Conservation (phyloP, 2,113 vertebrate genomes). For the Thoracochromis brauschi region DNA sequence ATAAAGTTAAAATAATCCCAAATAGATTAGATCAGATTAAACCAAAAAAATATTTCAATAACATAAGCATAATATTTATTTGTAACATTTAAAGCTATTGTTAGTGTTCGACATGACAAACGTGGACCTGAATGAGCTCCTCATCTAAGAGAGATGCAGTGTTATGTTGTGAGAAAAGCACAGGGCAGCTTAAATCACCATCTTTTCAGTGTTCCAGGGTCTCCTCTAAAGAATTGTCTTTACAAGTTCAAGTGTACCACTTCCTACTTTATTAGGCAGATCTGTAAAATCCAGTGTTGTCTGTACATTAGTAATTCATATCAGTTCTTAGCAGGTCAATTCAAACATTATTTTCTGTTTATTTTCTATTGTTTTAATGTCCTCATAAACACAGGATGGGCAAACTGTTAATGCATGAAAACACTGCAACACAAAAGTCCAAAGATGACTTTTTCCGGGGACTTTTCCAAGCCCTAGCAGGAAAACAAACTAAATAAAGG, state of each 20-base stretch:
- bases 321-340: not conserved
- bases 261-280: not conserved
- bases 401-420: not conserved
- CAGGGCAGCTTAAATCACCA: not conserved
- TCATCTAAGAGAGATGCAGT: not conserved
- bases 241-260: not conserved
- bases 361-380: not conserved
- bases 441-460: rapidly evolving
- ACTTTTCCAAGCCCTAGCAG: not conserved
- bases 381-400: not conserved
- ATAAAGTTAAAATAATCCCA: not conserved
- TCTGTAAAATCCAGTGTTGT: not conserved
- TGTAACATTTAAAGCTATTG: not conserved
- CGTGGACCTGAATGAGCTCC: not conserved
- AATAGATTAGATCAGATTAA: not conserved
- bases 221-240: not conserved
- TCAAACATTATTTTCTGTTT: not conserved
- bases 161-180: not conserved
- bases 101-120: not conserved
- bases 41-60: not conserved
- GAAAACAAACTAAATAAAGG: not conserved
- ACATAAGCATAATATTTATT: not conserved
- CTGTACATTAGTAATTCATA: not conserved
- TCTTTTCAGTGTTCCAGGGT: not conserved
- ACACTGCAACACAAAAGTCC: not conserved